Evolutionary conservation across 2,797 vertebrate species (phyloP).

Genomic region (Notolabrus celidotus): DNA sequence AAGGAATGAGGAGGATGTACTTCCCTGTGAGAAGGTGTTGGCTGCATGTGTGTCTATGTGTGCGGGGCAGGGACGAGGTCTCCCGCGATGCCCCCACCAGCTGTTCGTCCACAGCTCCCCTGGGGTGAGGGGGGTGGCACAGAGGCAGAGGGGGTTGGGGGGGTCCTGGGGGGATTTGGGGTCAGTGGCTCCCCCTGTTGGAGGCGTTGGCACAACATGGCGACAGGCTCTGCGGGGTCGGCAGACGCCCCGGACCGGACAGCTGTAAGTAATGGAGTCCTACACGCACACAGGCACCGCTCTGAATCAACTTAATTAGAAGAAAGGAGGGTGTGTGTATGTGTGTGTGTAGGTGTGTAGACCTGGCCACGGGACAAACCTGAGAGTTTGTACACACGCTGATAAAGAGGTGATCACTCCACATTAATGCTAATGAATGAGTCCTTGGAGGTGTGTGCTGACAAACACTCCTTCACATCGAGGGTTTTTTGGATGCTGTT

Average conservation of each 20-base stretch:
- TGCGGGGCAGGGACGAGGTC: conserved; percentile 30
- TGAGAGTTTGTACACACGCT: conserved; percentile 34
- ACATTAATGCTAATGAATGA: too few species aligned
- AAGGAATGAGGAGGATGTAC: conserved; percentile 39
- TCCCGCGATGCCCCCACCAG: conserved; percentile 75
- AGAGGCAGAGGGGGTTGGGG: conserved; percentile 5
- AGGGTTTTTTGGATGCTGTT: too few species aligned
- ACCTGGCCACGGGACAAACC: conserved; percentile 27
- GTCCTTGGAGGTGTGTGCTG: conserved; percentile 36
- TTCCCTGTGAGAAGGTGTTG: conserved; percentile 31
- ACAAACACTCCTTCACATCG: conserved; percentile 45
- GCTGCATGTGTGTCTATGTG: conserved; percentile 7
- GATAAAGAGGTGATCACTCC: conserved; percentile 54
- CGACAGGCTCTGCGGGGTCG: conserved; percentile 70
- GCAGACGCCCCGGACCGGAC: conserved; percentile 59
- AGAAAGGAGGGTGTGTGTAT: conserved; percentile 11
- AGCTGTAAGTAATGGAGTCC: conserved; percentile 81
- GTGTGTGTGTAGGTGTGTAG: conserved; percentile 1
- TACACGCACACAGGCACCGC: conserved; percentile 59
- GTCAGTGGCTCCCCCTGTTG: conserved; percentile 73
- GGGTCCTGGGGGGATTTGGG: conserved; percentile 29
- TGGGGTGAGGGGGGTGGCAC: neutral
- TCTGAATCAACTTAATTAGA: conserved; percentile 85
- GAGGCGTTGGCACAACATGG: conserved; percentile 68
- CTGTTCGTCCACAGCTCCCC: conserved; percentile 63